A percentile compares a stretch with the other conserved stretches of the same genome.
phyloP scores from a whole-genome alignment of 2,888 invertebrate species.

The Anarsia innoxiella region DNA sequence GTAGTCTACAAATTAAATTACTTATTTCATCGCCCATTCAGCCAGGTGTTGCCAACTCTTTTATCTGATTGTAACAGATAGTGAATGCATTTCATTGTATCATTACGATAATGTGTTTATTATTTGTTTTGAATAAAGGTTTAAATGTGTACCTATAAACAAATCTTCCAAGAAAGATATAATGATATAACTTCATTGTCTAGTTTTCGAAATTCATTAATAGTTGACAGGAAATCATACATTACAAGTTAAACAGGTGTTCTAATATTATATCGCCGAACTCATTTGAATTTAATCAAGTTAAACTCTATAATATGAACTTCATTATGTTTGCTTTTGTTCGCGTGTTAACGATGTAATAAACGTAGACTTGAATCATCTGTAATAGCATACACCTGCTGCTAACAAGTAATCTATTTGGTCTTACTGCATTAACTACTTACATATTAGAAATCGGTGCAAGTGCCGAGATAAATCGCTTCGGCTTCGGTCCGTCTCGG shows the following conservation, averaged over 20 bases:
- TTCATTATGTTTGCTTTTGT: too few species aligned
- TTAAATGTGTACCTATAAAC: neutral
- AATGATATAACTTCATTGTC: too few species aligned
- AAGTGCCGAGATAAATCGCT: constrained; percentile 34
- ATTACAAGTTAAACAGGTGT: too few species aligned
- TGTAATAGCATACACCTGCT: constrained; percentile 8
- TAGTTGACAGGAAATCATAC: too few species aligned
- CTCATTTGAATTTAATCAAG: too few species aligned
- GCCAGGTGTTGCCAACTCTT: neutral
- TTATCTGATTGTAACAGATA: constrained; percentile 1
- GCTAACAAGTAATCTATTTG: constrained; percentile 5
- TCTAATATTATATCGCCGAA: too few species aligned
- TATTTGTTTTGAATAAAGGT: neutral
- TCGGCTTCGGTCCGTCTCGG: constrained; percentile 28
- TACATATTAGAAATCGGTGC: constrained; percentile 22
- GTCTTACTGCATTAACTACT: constrained; percentile 1
- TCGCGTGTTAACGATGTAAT: too few species aligned
- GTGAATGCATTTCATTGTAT: constrained; percentile 2
- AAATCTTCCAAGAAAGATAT: neutral
- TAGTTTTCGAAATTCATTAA: too few species aligned
- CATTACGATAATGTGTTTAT: too few species aligned
- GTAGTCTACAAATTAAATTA: too few species aligned
- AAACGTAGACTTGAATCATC: constrained; percentile 2
- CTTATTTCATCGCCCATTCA: too few species aligned
- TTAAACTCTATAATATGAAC: too few species aligned